phyloP scores from a whole-genome alignment of 1,140 invertebrate genomes.

The Holcopasites calliopsidis region DNA sequence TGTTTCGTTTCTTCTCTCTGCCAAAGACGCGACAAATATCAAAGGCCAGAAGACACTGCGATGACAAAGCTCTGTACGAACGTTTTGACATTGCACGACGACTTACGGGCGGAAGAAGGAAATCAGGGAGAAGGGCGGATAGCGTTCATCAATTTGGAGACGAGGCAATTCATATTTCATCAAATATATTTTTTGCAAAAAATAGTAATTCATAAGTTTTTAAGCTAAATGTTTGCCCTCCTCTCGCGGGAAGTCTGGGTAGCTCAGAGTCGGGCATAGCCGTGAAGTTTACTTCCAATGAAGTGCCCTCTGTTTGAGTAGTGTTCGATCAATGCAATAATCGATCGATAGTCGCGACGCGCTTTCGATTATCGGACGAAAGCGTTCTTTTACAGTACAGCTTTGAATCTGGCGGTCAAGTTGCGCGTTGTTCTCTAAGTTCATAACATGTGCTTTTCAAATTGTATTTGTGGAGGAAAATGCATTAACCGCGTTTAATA shows the following conservation, averaged over 20 bases:
- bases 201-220: neutral
- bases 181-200: neutral
- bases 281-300: neutral
- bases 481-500: neutral
- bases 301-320: neutral
- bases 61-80: constrained; percentile 34
- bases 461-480: neutral
- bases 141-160: constrained; percentile 19
- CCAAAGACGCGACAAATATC: constrained; percentile 53
- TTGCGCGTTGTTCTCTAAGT: neutral
- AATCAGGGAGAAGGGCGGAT: constrained; percentile 1
- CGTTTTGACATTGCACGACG: constrained; percentile 26
- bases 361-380: neutral
- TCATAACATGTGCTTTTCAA: neutral
- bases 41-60: constrained; percentile 43
- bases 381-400: neutral
- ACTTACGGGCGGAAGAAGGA: constrained; percentile 28
- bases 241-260: neutral
- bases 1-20: constrained; percentile 32
- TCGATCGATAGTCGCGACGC: constrained; percentile 19
- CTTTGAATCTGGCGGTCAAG: no score
- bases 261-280: neutral
- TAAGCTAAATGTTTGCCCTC: neutral
- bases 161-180: neutral
- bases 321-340: neutral